phyloP scores from a whole-genome alignment of 2,888 invertebrate genomes.

The Eucera pruinosa region DNA sequence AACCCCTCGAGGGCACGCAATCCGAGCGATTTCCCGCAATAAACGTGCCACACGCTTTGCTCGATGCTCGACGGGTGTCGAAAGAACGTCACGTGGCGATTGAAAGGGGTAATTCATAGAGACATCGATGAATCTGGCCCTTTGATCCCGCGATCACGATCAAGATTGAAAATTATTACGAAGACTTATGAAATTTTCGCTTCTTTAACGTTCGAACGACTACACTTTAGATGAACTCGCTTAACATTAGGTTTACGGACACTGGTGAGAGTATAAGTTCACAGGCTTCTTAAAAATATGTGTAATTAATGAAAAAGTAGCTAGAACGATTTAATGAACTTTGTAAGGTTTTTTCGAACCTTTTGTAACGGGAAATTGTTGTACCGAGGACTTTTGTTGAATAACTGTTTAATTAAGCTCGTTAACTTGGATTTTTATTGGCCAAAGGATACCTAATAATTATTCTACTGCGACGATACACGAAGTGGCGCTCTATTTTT shows the following conservation, averaged over 20 bases:
- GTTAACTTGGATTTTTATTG: background rate
- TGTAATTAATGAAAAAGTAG: no score
- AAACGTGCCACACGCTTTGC: constrained; percentile 36
- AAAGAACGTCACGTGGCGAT: constrained; percentile 25
- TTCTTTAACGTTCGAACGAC: no score
- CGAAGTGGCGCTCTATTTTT: background rate
- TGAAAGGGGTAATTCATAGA: background rate
- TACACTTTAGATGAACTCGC: no score
- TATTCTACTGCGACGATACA: no score
- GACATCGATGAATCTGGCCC: background rate
- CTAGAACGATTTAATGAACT: no score
- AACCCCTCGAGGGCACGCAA: constrained; percentile 41
- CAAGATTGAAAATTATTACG: no score
- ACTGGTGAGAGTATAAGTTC: no score
- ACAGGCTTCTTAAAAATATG: no score
- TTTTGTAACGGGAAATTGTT: background rate
- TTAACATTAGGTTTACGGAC: no score
- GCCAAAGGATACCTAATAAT: background rate
- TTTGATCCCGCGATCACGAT: no score
- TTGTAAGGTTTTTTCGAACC: no score
- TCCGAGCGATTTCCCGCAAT: constrained; percentile 37
- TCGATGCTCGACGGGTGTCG: constrained; percentile 21
- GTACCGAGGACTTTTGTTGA: background rate
- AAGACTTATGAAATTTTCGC: no score
- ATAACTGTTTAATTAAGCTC: background rate